phyloP scores from a whole-genome alignment of 2,113 vertebrate genomes.

The Hippocampus barbouri region DNA sequence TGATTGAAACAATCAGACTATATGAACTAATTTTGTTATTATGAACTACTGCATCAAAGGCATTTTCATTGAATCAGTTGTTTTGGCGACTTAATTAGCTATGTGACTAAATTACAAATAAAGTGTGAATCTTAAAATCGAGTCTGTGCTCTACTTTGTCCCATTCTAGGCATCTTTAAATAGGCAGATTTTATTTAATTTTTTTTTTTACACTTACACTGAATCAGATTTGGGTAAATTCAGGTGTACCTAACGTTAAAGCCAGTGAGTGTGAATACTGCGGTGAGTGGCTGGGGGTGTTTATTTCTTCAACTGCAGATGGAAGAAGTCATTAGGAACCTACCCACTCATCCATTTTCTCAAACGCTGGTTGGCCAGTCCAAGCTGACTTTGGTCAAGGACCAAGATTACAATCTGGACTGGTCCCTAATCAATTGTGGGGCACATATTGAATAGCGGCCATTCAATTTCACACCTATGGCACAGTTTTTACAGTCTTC shows the following conservation, averaged over 20 bases:
- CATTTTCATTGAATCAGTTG: not conserved
- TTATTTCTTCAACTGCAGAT: not conserved
- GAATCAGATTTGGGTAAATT: not conserved
- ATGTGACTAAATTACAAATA: not conserved
- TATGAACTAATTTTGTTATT: not conserved
- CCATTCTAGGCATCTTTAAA: not conserved
- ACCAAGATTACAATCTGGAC: too few relatives aligned
- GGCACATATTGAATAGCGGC: not conserved
- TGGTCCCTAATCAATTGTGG: too few relatives aligned
- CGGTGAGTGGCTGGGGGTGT: not conserved
- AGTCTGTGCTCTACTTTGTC: not conserved
- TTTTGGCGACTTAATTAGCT: too few relatives aligned
- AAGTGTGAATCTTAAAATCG: not conserved
- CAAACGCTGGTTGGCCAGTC: not conserved
- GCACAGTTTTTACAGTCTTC: not conserved
- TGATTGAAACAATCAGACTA: not conserved
- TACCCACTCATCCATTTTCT: not conserved
- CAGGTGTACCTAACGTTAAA: not conserved
- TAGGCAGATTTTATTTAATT: not conserved
- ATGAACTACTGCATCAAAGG: not conserved
- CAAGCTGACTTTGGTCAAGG: not conserved
- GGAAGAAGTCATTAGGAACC: not conserved
- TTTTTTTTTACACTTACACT: not conserved
- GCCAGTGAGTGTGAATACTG: not conserved
- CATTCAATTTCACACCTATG: not conserved